phyloP scores from a whole-genome alignment of 1,140 invertebrate genomes.

The Heliconius congener region DNA sequence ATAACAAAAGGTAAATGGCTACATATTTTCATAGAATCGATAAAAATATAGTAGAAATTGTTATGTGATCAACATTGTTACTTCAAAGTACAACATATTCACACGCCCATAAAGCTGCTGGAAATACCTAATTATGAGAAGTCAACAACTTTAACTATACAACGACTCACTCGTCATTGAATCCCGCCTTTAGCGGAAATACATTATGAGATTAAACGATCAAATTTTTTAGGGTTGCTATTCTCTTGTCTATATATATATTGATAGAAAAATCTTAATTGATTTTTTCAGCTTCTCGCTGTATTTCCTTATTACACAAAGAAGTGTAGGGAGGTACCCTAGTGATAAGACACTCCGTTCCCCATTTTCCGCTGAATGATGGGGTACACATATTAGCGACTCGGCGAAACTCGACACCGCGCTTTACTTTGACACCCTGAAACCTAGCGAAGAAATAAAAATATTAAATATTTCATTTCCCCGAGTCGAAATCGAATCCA shows the following conservation, averaged over 20 bases:
- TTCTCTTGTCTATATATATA: background rate
- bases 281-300: background rate
- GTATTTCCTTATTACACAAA: too few species aligned
- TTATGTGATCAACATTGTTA: background rate
- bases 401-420: too few species aligned
- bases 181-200: background rate
- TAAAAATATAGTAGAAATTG: background rate
- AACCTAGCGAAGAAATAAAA: too few species aligned
- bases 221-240: background rate
- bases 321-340: too few species aligned
- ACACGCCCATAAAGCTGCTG: background rate
- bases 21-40: background rate
- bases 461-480: too few species aligned
- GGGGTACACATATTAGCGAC: too few species aligned
- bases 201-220: background rate
- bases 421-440: too few species aligned
- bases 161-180: background rate
- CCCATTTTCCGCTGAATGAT: too few species aligned
- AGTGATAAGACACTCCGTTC: too few species aligned
- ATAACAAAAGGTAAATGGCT: background rate
- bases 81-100: background rate
- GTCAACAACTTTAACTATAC: constrained; percentile 5
- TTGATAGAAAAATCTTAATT: background rate
- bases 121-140: constrained; percentile 1
- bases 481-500: too few species aligned